Base-by-base conservation (phyloP, 1,140 invertebrate species). In the Galleria mellonella region DNA sequence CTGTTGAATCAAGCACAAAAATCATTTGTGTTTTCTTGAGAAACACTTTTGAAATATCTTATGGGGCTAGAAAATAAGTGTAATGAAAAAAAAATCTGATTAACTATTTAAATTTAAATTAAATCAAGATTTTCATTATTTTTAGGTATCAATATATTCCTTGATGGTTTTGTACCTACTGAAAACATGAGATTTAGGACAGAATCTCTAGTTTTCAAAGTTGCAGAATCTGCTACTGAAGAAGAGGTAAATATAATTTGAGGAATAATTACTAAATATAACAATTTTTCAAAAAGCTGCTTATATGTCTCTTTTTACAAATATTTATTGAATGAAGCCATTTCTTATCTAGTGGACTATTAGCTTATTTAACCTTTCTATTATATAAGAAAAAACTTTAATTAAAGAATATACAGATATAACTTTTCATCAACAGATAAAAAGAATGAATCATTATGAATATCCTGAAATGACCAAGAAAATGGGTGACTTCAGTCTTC, bases 141-240 rank as follows among this genome's bases (percentile, higher is more conserved):
- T 74, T 31, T 60, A 94, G 94, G 96, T 69, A 99, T 99, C 69
- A 99, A 99, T 81, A 99, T 99, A 71, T 99, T 99, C 87, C 90
- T 99, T 51, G 98, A 99, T 87, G 98, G 98, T 32, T 99, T 99
- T 89, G 97, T 99, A 3, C 98, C 98, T 32, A 99, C 98, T 10
- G 98, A 99, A 88, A 99, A 99, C 88, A 91, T 99, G 82, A 91
- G 98, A 74, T 99, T 99, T 88, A 91, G 98, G 49, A 98, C 98
- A 64, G 94, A 96, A 83, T 97, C 97, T 1, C 87, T 99, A 8
- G 94, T 98, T 2, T 99, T 99, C 76, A 99, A 99, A 89, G 98
- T 99, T 0, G 95, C 98, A 0, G 98, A 99, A 86, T 98, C 96
- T 47, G 96, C 97, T 1, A 94, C 94, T 9, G 97, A 99, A 84